A percentile compares a stretch with the other conserved stretches of the same genome.
Evolutionary conservation across 2,888 invertebrate species (phyloP).

Genomic region (Ecdyonurus torrentis): DNA sequence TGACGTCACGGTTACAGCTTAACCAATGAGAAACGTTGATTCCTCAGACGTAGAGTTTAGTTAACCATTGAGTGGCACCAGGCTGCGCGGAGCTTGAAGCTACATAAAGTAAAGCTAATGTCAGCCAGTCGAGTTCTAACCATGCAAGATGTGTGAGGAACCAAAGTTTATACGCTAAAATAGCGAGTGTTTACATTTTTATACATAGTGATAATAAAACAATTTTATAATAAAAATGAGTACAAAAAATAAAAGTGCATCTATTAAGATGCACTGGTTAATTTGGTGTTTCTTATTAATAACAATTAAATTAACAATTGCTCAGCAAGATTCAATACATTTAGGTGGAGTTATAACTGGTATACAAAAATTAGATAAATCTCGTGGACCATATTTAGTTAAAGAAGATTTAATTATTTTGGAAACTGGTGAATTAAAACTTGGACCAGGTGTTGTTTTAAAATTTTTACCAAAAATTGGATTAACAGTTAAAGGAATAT

Average conservation of each 20-base stretch:
- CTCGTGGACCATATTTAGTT: conserved; percentile 48
- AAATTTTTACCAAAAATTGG: conserved; percentile 85
- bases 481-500: conserved; percentile 76
- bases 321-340: not conserved
- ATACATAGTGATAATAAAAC: not conserved
- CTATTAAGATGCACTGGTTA: not conserved
- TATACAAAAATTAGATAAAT: conserved; percentile 3
- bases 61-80: not conserved
- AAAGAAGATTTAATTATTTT: conserved; percentile 67
- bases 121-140: not conserved
- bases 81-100: not conserved
- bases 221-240: not conserved
- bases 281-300: not conserved
- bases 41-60: not conserved
- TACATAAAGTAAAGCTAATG: not conserved
- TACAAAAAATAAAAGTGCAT: not conserved
- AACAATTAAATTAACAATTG: not conserved
- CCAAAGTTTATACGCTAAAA: not conserved
- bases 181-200: not conserved
- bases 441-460: conserved; percentile 82
- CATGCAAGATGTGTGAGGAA: not conserved
- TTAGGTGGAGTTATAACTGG: conserved; percentile 5
- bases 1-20: not conserved
- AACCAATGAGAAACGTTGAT: not conserved
- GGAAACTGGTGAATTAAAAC: conserved; percentile 56